Percentiles rank a stretch among this genome's conserved stretches.
Conservation (phyloP, 64 coral and sea anemone species). For the Dendronephthya gigantea region DNA sequence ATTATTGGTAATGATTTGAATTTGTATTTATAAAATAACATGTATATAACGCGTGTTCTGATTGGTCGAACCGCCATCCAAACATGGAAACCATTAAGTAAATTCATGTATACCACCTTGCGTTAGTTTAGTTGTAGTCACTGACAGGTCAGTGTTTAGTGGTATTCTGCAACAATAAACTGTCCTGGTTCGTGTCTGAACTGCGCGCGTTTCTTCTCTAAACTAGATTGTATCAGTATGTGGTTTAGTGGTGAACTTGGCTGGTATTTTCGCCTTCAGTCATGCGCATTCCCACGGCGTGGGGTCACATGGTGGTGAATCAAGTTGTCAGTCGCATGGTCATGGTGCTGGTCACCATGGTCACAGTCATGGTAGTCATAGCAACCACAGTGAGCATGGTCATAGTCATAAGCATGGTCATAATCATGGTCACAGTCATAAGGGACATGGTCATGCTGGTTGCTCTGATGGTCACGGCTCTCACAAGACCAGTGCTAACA, state of each 20-base stretch:
- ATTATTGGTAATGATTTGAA: slow-evolving; percentile 51
- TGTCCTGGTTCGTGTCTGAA: not conserved
- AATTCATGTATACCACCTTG: no score
- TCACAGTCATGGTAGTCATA: slow-evolving; percentile 40
- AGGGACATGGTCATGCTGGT: slow-evolving; percentile 39
- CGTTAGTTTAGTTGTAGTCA: no score
- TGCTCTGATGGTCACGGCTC: slow-evolving; percentile 24
- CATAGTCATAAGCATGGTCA: slow-evolving; percentile 53
- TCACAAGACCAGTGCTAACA: slow-evolving; percentile 90
- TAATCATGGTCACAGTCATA: slow-evolving; percentile 29
- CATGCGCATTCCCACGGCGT: slow-evolving; percentile 86
- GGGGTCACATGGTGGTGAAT: not conserved
- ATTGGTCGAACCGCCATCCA: no score
- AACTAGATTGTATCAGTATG: slow-evolving; percentile 68
- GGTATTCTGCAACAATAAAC: not conserved
- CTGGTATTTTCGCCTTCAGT: slow-evolving; percentile 90
- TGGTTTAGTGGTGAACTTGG: slow-evolving; percentile 78
- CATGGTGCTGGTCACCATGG: slow-evolving; percentile 11
- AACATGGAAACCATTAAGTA: no score
- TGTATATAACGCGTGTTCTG: no score
- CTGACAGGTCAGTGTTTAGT: no score
- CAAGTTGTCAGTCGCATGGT: not conserved
- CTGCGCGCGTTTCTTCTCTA: not conserved
- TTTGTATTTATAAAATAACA: no score
- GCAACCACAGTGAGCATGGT: slow-evolving; percentile 48